Percentiles rank a stretch among this genome's conserved stretches.
These are phyloP conservation scores for Myiothlypis coronata DNA, from an alignment of 2,797 vertebrate species.

Conservation along the genomic window DNA sequence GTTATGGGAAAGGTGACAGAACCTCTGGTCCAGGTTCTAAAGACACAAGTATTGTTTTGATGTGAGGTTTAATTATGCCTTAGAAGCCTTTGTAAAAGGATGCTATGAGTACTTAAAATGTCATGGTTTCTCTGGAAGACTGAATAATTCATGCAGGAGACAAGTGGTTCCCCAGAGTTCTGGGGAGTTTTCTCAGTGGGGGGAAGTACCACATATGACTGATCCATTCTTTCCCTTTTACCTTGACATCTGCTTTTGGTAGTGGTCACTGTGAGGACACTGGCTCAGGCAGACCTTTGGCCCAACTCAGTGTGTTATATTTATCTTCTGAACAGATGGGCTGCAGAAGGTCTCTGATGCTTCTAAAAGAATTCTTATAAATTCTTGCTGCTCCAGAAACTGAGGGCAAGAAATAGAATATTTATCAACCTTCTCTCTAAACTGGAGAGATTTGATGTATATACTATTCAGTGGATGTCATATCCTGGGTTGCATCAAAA, in stretches of 20 bases:
- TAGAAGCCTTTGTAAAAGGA: neutral
- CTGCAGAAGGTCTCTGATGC: neutral
- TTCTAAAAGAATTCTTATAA: neutral
- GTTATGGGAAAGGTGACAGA: neutral
- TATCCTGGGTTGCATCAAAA: neutral
- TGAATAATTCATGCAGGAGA: neutral
- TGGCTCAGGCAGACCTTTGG: neutral
- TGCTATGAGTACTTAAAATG: neutral
- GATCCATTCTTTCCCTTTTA: neutral
- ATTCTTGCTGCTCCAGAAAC: neutral
- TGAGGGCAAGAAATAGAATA: neutral
- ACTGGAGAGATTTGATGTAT: neutral
- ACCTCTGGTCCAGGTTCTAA: neutral
- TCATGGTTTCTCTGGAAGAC: neutral
- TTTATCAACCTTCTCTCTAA: neutral
- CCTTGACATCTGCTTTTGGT: neutral
- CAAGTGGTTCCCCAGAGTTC: neutral
- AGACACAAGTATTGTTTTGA: neutral
- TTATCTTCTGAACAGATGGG: neutral
- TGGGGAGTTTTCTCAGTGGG: fast-evolving
- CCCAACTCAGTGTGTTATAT: neutral
- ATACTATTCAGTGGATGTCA: neutral
- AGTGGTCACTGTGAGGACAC: neutral
- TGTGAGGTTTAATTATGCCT: neutral
- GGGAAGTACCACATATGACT: neutral